Conservation (phyloP, 2,797 vertebrate genomes). For the Pseudochromis fuscus region DNA sequence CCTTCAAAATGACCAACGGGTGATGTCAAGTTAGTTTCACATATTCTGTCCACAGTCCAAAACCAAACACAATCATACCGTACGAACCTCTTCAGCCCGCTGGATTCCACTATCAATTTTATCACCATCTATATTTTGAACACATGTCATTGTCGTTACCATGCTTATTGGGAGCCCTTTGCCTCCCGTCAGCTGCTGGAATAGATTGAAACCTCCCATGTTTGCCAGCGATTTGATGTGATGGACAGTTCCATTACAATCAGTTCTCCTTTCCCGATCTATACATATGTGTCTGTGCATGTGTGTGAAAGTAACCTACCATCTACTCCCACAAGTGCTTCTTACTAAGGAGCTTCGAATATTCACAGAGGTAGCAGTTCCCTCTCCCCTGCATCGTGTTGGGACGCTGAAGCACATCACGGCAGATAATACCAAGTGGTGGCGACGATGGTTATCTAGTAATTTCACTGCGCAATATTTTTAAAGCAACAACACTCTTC, state of each 20-base stretch:
- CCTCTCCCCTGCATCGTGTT: not conserved
- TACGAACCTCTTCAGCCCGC: no score
- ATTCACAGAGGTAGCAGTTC: constrained; percentile 7
- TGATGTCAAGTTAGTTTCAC: no score
- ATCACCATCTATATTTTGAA: constrained; percentile 30
- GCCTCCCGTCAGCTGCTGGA: constrained; percentile 22
- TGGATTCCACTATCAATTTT: no score
- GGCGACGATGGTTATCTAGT: constrained; percentile 51
- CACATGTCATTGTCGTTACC: constrained; percentile 15
- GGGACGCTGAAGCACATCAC: constrained; percentile 17
- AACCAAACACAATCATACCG: no score
- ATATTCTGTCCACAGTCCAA: no score
- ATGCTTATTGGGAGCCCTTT: constrained; percentile 10
- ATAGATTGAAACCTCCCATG: constrained; percentile 59
- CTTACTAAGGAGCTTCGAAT: constrained; percentile 19
- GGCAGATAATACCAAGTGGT: constrained; percentile 38
- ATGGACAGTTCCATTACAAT: constrained; percentile 74
- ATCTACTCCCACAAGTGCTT: constrained; percentile 52
- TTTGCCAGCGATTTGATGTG: constrained; percentile 64
- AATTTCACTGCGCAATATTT: constrained; percentile 48
- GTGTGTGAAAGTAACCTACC: constrained; percentile 20
- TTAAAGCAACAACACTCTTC: constrained; percentile 30
- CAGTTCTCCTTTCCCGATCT: constrained; percentile 29
- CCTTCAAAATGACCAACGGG: no score
- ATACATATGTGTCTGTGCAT: constrained; percentile 27